A percentile compares a stretch with the other conserved stretches of the same genome.
Conservation (phyloP, 1,140 invertebrate species). For the Apis cerana region DNA sequence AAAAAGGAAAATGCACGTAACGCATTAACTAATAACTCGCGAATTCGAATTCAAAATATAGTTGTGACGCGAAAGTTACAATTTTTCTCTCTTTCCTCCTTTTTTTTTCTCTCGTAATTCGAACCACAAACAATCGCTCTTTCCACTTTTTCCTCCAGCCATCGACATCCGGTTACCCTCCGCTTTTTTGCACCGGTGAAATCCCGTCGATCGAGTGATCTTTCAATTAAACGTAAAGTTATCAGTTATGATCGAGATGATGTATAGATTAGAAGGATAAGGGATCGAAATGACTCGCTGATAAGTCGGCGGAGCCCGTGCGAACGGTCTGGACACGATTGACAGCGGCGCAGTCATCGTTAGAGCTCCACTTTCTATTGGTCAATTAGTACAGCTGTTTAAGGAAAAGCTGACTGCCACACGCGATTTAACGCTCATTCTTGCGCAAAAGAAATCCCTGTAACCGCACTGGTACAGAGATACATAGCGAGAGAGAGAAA, state of each 20-base stretch:
- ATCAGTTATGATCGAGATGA: neutral
- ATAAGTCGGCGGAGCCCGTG: conserved; percentile 40
- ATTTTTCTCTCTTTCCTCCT: neutral
- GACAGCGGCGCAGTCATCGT: conserved; percentile 61
- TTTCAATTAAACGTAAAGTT: conserved; percentile 13
- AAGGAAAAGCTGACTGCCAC: conserved; percentile 59
- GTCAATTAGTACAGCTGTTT: conserved; percentile 73
- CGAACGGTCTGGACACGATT: conserved; percentile 60
- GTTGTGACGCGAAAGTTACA: too few relatives aligned
- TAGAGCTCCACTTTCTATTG: conserved; percentile 69
- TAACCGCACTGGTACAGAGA: conserved; percentile 3
- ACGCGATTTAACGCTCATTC: conserved; percentile 44
- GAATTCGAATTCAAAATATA: too few relatives aligned
- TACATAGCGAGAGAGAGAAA: neutral
- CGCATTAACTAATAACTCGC: too few relatives aligned
- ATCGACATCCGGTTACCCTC: neutral
- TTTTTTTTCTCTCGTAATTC: too few relatives aligned
- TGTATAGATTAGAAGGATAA: neutral
- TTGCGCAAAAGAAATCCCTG: conserved; percentile 67
- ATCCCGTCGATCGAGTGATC: conserved; percentile 14
- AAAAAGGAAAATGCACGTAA: too few relatives aligned
- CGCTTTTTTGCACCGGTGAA: neutral
- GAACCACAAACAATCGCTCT: neutral
- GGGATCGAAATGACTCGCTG: too few relatives aligned
- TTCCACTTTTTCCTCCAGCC: neutral